Evolutionary conservation across 2,888 invertebrate species (phyloP), one percentile per base, ranked within the genome.

Genomic region (Podabrus alpinus): DNA sequence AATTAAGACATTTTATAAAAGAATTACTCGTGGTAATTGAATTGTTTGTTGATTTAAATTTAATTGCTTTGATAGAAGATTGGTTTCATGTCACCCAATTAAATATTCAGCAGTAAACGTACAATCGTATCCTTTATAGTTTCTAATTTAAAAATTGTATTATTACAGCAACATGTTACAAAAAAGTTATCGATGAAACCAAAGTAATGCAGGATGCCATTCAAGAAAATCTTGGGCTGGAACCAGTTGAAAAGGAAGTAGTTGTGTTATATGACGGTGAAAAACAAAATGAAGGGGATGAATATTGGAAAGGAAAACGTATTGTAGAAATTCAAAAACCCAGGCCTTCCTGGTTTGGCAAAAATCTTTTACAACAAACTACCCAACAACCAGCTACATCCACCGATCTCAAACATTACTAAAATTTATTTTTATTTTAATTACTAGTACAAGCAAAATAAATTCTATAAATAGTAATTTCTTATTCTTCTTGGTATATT

Each of bases 321-420:
- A 90, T 97, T 77, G 92, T 98, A 15, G 97, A 97, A 89, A 91
- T 97, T 90, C 90, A 94, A 66, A 96, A 95, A 85, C 91, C 93
- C 73, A 90, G 97, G 77, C 97, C 97, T 4, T 87, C 91, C 60
- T 98, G 97, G 97, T 98, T 97, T 84, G 92, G 94, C 80, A 92
- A 92, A 82, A 96, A 96, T 88, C 89, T 97, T 68, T 87, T 96
- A 16, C 93, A 96, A 84, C 92, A 93, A 84, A 91, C 94, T 0
- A 94, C 95, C 15, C 92, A 94, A 81, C 90, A 92, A 79, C 90
- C 92, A 60, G 91, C 94, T 0, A 88, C 90, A 45, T 91, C 91
- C n/a, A 93, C 90, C 79, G 93, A 94, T 86, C 91, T 94, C 0
- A 94, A 94, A 86, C 94, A 94, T 45, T 91, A 91, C 64, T 91